phyloP scores from a whole-genome alignment of 2,888 invertebrate genomes.

The Orthonevra nobilis region DNA sequence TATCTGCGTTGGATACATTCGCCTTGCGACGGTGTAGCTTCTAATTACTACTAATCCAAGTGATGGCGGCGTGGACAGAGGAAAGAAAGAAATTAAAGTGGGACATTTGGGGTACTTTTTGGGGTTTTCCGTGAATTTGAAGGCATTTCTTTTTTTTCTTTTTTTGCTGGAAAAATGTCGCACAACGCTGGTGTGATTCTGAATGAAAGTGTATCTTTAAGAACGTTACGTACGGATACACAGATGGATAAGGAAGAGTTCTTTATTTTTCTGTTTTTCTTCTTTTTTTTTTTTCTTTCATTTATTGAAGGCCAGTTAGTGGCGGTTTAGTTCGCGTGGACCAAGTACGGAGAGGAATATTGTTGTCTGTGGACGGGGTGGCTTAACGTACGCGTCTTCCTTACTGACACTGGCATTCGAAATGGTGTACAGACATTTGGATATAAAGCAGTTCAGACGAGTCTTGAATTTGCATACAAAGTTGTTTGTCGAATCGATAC shows the following conservation, averaged over 20 bases:
- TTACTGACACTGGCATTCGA: conserved; percentile 44
- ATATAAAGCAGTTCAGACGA: too few species aligned
- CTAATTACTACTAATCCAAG: conserved; percentile 65
- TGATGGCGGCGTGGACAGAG: conserved; percentile 40
- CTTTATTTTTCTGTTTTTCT: conserved; percentile 18
- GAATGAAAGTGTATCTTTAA: conserved; percentile 69
- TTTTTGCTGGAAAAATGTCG: conserved; percentile 63
- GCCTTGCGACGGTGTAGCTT: conserved; percentile 42
- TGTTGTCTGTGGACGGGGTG: conserved; percentile 17
- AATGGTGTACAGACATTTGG: conserved; percentile 9
- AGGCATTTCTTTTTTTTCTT: conserved; percentile 31
- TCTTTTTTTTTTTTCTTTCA: conserved; percentile 21
- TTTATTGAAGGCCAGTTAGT: conserved; percentile 47
- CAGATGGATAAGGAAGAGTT: conserved; percentile 48
- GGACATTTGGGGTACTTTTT: conserved; percentile 53
- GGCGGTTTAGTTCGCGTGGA: neutral
- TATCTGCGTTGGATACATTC: conserved; percentile 39
- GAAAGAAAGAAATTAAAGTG: conserved; percentile 54
- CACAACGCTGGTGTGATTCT: conserved; percentile 47
- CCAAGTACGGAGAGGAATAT: neutral
- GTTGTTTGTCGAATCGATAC: neutral
- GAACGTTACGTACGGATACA: conserved; percentile 42
- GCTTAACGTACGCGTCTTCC: conserved; percentile 33
- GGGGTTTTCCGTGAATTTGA: conserved; percentile 65
- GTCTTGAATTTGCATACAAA: neutral